Base-by-base conservation (phyloP, 2,113 vertebrate species). In the Lampris megalopsis region DNA sequence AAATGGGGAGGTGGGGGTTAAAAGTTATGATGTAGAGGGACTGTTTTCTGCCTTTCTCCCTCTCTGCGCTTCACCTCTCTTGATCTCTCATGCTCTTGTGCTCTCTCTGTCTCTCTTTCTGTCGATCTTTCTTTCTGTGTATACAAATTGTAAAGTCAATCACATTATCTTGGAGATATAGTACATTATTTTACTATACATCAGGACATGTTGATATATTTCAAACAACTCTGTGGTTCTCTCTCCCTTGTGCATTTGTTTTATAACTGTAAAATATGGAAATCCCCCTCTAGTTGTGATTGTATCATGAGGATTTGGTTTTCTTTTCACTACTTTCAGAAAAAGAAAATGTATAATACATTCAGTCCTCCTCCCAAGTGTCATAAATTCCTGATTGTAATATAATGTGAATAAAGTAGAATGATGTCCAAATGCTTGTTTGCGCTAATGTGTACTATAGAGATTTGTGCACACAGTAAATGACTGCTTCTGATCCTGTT, bases 11-110 rank as follows among this genome's bases (percentile, higher is more conserved):
- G 80, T 38, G 41, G 5, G 67, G 79, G 69, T 69, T 85, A 61
- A 75, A 73, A 54, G 71, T 52, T 64, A 71, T 68, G 76, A 68
- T 71, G 61, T 66, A 75, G 68, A 76, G 67, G 0, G 72, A 88
- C 89, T 89, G 84, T 90, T 84, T 83, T 79, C 82, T 91, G 89
- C 92, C 90, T 92, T 93, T 88, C 91, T 92, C 87, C 94, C 92
- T 89, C 85, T 87, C 92, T 67, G 83, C 52, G 78, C 54, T 74
- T 57, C 62, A 61, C 76, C 90, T 79, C 10, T 71, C 24, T 6
- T 11, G n/a, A 40, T 61, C 1, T 63, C 9, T 63, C 35, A 24
- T 24, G 42, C 4, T 63, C 13, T 57, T 64, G 50, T 77, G 42
- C 58, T 75, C 38, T 73, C 45, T 74, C 68, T 85, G 75, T 84